phyloP scores from a whole-genome alignment of 1,140 invertebrate genomes.

The Drosophila oshimai region DNA sequence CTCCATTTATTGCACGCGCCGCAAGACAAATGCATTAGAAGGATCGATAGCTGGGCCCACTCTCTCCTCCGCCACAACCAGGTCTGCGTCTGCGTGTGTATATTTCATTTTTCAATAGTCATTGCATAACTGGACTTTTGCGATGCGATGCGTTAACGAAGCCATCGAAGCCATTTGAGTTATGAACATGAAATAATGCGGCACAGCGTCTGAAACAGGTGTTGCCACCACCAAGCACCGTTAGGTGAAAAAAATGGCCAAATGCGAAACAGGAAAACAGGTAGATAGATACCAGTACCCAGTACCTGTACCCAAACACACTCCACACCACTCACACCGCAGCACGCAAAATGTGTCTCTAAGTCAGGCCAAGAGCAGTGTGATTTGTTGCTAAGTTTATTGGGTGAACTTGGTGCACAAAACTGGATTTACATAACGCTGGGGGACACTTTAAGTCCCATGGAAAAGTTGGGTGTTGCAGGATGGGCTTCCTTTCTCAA shows the following conservation, averaged over 20 bases:
- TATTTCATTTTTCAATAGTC: slow-evolving; percentile 54
- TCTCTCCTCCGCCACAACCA: too few species aligned
- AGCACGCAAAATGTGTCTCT: slow-evolving; percentile 46
- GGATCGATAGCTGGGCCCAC: slow-evolving; percentile 42
- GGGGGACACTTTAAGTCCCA: slow-evolving; percentile 1
- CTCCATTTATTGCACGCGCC: slow-evolving; percentile 65
- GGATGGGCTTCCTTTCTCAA: not conserved
- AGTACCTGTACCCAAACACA: not conserved
- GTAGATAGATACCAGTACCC: slow-evolving; percentile 16
- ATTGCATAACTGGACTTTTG: slow-evolving; percentile 79
- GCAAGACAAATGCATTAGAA: slow-evolving; percentile 74
- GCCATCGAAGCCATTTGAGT: slow-evolving; percentile 65
- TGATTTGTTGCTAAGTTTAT: slow-evolving; percentile 68
- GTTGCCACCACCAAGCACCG: slow-evolving; percentile 60
- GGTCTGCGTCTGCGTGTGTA: slow-evolving; percentile 7
- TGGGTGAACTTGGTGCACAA: slow-evolving; percentile 67
- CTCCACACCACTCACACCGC: not conserved
- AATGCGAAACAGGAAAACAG: slow-evolving; percentile 52
- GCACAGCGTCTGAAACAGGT: slow-evolving; percentile 63
- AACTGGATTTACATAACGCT: slow-evolving; percentile 58
- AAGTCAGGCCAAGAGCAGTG: slow-evolving; percentile 29
- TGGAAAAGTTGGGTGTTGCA: slow-evolving; percentile 1
- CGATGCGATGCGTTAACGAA: slow-evolving; percentile 79
- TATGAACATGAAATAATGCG: slow-evolving; percentile 78
- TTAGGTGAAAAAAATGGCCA: slow-evolving; percentile 37